Evolutionary conservation across 2,888 invertebrate species (phyloP), one percentile per base, ranked within the genome.

Genomic region (Drosophila vallismaia): DNA sequence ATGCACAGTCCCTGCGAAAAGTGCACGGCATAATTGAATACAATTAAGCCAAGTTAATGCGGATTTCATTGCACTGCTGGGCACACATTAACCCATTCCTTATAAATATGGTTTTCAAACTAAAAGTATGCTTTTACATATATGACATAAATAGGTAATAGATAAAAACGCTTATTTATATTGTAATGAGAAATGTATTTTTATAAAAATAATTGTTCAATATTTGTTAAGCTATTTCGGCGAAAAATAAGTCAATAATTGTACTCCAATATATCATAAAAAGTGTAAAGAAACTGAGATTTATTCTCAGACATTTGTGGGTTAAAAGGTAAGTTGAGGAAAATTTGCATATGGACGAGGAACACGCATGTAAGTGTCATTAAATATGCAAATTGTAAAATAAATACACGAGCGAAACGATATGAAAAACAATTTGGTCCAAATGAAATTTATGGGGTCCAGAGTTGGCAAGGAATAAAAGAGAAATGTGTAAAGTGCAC

Each of bases 331-430:
- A 51, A 31, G 12, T 73, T 68, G 57, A 68, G 52, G 40, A 51
- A 49, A 71, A 88, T 87, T 87, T 87, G 79, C 78, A 89, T 84
- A 68, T 75, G 70, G 24, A 71, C 58, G 64, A 56, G 44, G 75
- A 67, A 76, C 75, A 73, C 46, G 53, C 76, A 76, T 77, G 79
- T 78, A 75, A 81, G 64, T 84, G 80, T 80, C 83, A 88, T 88
- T 85, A 88, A 85, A 85, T 89, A 88, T 88, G 88, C 89, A 88
- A 88, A 88, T 88, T 84, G 78, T 86, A 88, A 64, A 68, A 64
- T 64, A 64, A 64, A 64, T 64, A 64, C 74, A 88, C 77, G 76
- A 53, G 52, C 62, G 49, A 60, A 64, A 73, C 67, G 56, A 71
- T 73, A 71, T 64, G 52, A 64, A 53, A 73, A 64, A 73, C 67